Evolutionary conservation across 2,888 invertebrate genomes (phyloP), one percentile per base, ranked within the genome.

Genomic region (Chelonus formosanus): DNA sequence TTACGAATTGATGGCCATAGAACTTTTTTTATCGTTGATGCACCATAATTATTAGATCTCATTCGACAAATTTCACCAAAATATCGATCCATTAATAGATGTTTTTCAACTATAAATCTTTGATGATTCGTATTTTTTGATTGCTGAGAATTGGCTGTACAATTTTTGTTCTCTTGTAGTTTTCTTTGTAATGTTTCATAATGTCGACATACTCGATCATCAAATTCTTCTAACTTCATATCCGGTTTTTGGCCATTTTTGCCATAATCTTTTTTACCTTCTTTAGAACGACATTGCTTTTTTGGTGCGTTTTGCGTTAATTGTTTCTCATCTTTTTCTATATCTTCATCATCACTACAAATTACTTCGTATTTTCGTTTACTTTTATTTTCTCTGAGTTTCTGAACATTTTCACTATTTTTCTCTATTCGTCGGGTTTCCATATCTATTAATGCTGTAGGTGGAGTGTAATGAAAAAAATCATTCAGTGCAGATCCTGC

Each of bases 11-110:
- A 8, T 3, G 47, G 47, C 4, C 4, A n/a, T 4, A 47, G 8
- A 6, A 47, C 8, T 47, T 47, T 47, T 3, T 10, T 3, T 47
- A 47, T 47, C 47, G 8, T 4, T 47, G 47, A 4, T 47, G 5
- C 8, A 47, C 8, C 47, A 8, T 10, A 4, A 47, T 5, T 47
- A 8, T 8, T 10, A 8, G 47, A 4, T 47, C 10, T 47, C 47
- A 47, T 47, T 47, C 47, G 47, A 47, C 47, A 47, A 4, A 47
- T 47, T 47, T 47, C 47, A 8, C 47, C 47, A 3, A 47, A 47
- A 47, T 8, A 47, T 6, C n/a, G 6, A 31, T 52, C 32, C 52
- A 32, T 52, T 31, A 20, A 3, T 20, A 52, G 8, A 47, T 47
- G n/a, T n/a, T n/a, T n/a, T n/a, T n/a, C n/a, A n/a, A n/a, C n/a